A percentile compares a stretch with the other conserved stretches of the same genome.
These are phyloP conservation scores for Psittacula derbiana DNA, from an alignment of 2,797 vertebrate genomes.

Conservation along the genomic window DNA sequence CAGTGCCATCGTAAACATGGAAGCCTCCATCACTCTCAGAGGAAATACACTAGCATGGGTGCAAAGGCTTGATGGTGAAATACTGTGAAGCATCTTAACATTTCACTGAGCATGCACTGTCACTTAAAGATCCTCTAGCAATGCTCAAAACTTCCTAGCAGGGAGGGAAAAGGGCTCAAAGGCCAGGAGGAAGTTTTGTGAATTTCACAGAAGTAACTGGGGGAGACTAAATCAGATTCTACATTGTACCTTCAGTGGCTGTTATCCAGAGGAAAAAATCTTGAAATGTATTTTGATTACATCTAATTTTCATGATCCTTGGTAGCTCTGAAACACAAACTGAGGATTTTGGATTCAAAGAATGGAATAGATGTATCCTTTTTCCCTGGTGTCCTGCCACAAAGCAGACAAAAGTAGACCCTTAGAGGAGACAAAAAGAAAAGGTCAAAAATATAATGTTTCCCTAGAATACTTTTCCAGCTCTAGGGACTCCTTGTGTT, in stretches of 20 bases:
- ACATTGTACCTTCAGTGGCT: background rate
- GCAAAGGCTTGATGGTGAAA: background rate
- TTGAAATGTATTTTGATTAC: background rate
- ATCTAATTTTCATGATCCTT: background rate
- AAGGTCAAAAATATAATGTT: conserved; percentile 5
- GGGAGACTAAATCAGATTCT: background rate
- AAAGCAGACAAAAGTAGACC: background rate
- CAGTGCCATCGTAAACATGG: rapidly evolving
- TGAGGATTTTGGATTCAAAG: background rate
- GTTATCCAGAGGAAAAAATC: background rate
- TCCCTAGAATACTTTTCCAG: background rate
- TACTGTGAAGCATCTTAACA: background rate
- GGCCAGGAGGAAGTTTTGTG: background rate
- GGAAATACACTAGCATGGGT: rapidly evolving
- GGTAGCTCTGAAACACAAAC: background rate
- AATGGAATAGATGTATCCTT: background rate
- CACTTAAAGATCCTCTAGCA: background rate
- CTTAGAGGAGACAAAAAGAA: background rate
- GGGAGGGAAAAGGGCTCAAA: background rate
- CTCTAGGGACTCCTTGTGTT: background rate
- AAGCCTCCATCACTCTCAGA: background rate
- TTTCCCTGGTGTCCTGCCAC: background rate
- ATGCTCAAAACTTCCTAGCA: background rate
- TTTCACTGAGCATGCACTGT: background rate
- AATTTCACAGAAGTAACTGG: background rate